Evolutionary conservation across 2,797 vertebrate species (phyloP), one percentile per base, ranked within the genome.

Genomic region (Protosalanx chinensis): DNA sequence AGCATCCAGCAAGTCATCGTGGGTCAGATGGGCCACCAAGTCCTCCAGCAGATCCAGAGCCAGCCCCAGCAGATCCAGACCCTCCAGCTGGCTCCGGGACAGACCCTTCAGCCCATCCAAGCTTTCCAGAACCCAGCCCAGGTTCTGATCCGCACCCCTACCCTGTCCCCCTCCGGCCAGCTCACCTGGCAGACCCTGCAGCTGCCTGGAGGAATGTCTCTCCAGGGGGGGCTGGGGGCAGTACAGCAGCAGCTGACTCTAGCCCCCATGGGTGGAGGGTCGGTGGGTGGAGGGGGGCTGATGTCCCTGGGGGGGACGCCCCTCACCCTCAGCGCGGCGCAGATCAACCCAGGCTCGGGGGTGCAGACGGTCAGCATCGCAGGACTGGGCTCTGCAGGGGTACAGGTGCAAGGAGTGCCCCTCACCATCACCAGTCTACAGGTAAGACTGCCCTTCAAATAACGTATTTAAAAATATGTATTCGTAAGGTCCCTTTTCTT

Each of bases 121-220:
- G 95, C 97, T 77, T 92, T 99, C 78, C 93, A 93, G 82, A 99
- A 95, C 90, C 95, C 94, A 58, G 93, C 97, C 79, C 96, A 98
- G 91, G 95, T 99, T 84, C 95, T 99, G 76, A 98, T 99, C 81
- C 94, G 97, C 78, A 94, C 97, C 81, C 98, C 98, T 2, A 98
- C 96, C 71, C 88, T 99, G 85, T 97, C 96, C 27, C 95, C 98
- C 13, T 96, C 95, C 35, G 98, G 98, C 62, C 97, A 98, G 87
- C 95, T 99, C 87, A 98, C 95, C 85, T 99, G 98, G 98, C 98
- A 99, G 81, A 98, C 97, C 23, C 93, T 98, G 72, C 98, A 99
- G 89, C 92, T 99, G 82, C 96, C 97, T 1, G 94, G 97, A 53
- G 95, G 95, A 33, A 93, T 98, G 81, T 95, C 96, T 68, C 76